A percentile compares a stretch with the other conserved stretches of the same genome.
phyloP scores from a whole-genome alignment of 2,888 invertebrate species.

The Pimpla rufipes region DNA sequence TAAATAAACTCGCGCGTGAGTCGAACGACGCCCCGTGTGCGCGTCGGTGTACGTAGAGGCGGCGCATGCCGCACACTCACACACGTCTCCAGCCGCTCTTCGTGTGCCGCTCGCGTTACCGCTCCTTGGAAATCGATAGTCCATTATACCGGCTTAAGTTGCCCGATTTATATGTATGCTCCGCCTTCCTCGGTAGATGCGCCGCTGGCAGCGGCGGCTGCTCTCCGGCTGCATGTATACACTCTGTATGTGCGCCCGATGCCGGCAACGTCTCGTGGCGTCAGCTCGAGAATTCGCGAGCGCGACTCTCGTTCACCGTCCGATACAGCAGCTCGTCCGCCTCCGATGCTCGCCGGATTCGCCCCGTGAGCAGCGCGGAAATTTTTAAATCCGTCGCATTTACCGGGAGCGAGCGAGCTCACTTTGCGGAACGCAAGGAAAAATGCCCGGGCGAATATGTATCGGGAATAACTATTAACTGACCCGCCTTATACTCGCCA shows the following conservation, averaged over 20 bases:
- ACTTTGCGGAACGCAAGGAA: no score
- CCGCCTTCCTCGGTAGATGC: constrained; percentile 71
- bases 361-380: no score
- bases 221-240: constrained; percentile 40
- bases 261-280: constrained; percentile 54
- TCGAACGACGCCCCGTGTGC: constrained; percentile 54
- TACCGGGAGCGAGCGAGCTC: no score
- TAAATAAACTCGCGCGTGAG: constrained; percentile 74
- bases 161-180: constrained; percentile 78
- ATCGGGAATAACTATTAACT: no score
- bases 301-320: not conserved
- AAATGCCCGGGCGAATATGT: no score
- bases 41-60: constrained; percentile 33
- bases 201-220: constrained; percentile 43
- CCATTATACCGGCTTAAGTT: constrained; percentile 81
- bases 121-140: constrained; percentile 79
- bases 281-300: constrained; percentile 63
- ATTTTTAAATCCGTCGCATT: no score
- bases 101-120: constrained; percentile 63
- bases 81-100: no score
- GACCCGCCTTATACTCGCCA: no score
- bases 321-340: constrained; percentile 40
- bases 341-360: constrained; percentile 8
- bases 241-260: constrained; percentile 27
- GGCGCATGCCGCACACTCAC: no score